phyloP scores from a whole-genome alignment of 2,888 invertebrate species.

The Leucozona laternaria region DNA sequence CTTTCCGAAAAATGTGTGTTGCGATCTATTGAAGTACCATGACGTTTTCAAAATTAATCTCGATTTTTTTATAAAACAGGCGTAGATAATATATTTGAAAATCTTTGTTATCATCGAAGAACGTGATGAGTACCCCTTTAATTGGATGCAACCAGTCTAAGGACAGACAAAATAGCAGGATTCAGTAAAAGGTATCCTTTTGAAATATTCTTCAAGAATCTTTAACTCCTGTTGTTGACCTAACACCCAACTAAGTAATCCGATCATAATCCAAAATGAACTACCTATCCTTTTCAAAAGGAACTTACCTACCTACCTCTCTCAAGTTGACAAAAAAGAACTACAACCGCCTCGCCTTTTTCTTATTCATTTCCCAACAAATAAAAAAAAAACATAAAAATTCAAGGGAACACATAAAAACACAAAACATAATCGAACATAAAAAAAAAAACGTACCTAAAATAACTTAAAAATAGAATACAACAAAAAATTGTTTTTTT shows the following conservation, averaged over 20 bases:
- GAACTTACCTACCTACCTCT: background rate
- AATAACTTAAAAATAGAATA: conserved; percentile 30
- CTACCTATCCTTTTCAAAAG: conserved; percentile 6
- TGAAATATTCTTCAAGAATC: background rate
- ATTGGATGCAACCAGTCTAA: background rate
- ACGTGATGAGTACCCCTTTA: background rate
- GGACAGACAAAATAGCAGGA: background rate
- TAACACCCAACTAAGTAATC: conserved; percentile 26
- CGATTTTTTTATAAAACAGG: too few relatives aligned
- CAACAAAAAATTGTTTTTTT: background rate
- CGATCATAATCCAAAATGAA: conserved; percentile 48
- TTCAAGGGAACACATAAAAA: conserved; percentile 10
- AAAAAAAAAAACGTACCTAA: conserved; percentile 9
- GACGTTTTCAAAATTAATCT: too few relatives aligned
- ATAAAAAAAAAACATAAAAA: conserved; percentile 2
- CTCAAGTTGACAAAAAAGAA: background rate
- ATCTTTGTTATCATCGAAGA: too few relatives aligned
- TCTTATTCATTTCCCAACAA: conserved; percentile 12
- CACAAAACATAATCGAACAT: conserved; percentile 20
- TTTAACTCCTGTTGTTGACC: background rate
- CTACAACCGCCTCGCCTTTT: conserved; percentile 10
- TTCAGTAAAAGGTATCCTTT: background rate
- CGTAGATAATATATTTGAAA: too few relatives aligned
- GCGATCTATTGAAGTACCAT: too few relatives aligned
- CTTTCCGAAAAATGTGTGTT: too few relatives aligned